Base-by-base conservation (phyloP, 2,113 vertebrate genomes). In the Spilogale gracilis region DNA sequence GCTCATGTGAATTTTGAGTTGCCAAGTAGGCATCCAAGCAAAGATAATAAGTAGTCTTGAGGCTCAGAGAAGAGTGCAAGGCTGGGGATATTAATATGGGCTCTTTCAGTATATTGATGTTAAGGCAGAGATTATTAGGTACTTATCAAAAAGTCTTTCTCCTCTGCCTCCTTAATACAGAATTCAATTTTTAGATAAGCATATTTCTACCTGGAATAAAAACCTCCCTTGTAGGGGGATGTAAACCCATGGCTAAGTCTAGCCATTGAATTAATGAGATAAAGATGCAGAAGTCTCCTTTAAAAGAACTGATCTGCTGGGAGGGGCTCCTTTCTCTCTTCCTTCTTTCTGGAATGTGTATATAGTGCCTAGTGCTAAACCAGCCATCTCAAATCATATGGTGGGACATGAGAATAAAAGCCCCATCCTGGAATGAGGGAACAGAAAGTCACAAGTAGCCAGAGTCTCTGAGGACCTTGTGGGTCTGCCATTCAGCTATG, bases 131-230 rank as follows among this genome's bases (percentile, higher is more conserved):
- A 60, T 48, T 30, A n/a, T 30, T 14, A 73, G 50, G 18, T 52
- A 43, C 6, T 58, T 80, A 89, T 60, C 87, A 50, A 74, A 84
- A 65, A 17, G 25, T 78, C 9, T 84, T 61, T 87, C 56, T 95
- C 52, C 12, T 73, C 20, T 50, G 50, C 32, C 67, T 87, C 54
- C 10, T 93, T 73, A 48, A 9, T 45, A 82, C 11, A 81, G 52
- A 96, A 65, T 76, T 89, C 43, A n/a, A n/a, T 58, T 80, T 89
- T 89, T 84, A 63, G 14, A n/a, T 73, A 50, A 94, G 43, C 52
- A 21, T 76, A 45, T 45, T 38, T 16, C 25, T 73, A 18, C 20
- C 8, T 58, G 69, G 27, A 63, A 91, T 67, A 81, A 88, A 76
- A 9, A 17, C 11, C 54, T 79, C 20, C 73, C 23, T 60, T 48